Evolutionary conservation across 2,888 invertebrate species (phyloP).

Genomic region (Drosophila meridiana): DNA sequence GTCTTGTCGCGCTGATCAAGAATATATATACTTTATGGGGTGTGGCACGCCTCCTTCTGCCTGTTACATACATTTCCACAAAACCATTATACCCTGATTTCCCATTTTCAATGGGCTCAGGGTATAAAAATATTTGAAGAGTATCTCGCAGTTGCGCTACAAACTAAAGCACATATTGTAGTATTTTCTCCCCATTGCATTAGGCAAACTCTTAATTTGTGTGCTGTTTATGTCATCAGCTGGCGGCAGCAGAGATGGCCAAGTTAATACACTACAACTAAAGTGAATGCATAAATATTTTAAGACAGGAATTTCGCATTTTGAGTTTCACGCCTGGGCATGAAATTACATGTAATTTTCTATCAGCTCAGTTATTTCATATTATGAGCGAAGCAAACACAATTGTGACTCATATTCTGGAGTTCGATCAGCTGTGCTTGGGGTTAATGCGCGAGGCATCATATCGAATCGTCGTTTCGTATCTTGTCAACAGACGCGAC

Average conservation of each 20-base stretch:
- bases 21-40: too few species aligned
- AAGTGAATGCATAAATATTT: constrained; percentile 9
- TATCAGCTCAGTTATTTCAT: constrained; percentile 1
- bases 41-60: too few species aligned
- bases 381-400: constrained; percentile 3
- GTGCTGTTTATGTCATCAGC: constrained; percentile 56
- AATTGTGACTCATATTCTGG: constrained; percentile 16
- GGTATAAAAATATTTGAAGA: neutral
- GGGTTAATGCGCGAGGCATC: constrained; percentile 25
- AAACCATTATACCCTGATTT: too few species aligned
- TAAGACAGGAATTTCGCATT: constrained; percentile 8
- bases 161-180: neutral
- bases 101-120: too few species aligned
- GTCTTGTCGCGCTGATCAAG: too few species aligned
- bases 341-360: constrained; percentile 3
- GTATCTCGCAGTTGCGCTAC: constrained; percentile 5
- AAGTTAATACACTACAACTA: neutral
- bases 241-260: constrained; percentile 10
- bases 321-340: constrained; percentile 12
- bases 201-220: constrained; percentile 63
- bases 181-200: constrained; percentile 33
- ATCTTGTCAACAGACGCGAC: constrained; percentile 1
- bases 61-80: too few species aligned
- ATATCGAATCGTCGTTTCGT: constrained; percentile 6
- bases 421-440: constrained; percentile 17